Conservation (phyloP, 2,888 invertebrate species). For the Caenorhabditis sp. region DNA sequence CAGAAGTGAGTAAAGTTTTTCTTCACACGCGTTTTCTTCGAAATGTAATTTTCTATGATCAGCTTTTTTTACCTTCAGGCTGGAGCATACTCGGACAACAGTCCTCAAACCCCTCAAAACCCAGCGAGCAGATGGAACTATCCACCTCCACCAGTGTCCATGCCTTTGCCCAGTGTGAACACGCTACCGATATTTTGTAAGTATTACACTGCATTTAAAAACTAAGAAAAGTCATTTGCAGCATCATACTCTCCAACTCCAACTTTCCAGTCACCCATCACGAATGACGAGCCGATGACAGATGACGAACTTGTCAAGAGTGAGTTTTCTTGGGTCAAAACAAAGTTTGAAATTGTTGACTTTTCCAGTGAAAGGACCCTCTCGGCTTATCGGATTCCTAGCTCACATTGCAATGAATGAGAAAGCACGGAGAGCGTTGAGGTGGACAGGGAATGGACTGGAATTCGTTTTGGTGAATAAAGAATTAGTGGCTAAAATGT, state of each 20-base stretch:
- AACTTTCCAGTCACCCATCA: neutral
- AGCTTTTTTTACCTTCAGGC: too few relatives aligned
- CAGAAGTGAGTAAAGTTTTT: neutral
- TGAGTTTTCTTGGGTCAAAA: neutral
- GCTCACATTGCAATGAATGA: slow-evolving; percentile 59
- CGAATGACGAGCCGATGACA: slow-evolving; percentile 36
- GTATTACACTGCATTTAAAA: neutral
- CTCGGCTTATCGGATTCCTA: slow-evolving; percentile 55
- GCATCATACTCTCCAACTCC: slow-evolving; percentile 9
- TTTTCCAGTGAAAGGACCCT: slow-evolving; percentile 63
- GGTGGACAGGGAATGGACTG: slow-evolving; percentile 63
- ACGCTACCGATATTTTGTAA: slow-evolving; percentile 7
- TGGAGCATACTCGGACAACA: neutral
- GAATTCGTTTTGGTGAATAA: slow-evolving; percentile 57
- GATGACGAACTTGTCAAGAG: slow-evolving; percentile 47
- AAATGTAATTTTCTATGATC: too few relatives aligned
- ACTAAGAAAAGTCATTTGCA: neutral
- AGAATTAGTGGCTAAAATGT: slow-evolving; percentile 60
- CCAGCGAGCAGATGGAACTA: slow-evolving; percentile 16
- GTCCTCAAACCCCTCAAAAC: neutral
- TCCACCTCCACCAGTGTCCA: neutral
- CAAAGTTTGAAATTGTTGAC: neutral
- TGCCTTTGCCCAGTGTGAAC: neutral
- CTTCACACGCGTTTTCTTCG: neutral
- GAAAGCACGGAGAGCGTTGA: slow-evolving; percentile 34